A percentile compares a stretch with the other conserved stretches of the same genome.
These are phyloP conservation scores for Ranitomeya variabilis DNA, from an alignment of 2,113 vertebrate species.

Conservation along the genomic window DNA sequence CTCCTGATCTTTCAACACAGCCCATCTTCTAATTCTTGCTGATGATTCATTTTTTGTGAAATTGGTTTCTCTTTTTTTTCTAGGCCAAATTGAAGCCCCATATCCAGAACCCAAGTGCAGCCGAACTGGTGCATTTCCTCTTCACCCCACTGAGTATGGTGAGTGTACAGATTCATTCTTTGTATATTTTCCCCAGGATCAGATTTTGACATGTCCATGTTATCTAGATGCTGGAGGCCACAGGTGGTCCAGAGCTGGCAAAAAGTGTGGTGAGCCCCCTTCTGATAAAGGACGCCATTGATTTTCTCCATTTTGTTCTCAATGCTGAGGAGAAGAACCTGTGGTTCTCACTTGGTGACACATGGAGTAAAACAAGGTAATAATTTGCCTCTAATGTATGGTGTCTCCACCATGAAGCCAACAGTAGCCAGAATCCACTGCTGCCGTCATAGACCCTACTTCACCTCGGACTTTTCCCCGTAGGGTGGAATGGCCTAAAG, in stretches of 20 bases:
- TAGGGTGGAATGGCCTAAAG: conserved; percentile 93
- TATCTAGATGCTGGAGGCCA: conserved; percentile 87
- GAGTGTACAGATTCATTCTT: conserved; percentile 54
- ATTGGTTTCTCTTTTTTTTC: background rate
- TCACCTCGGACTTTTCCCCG: background rate
- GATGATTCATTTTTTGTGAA: no score
- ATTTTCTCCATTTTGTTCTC: conserved; percentile 82
- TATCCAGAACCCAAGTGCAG: conserved; percentile 93
- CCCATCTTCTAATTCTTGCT: no score
- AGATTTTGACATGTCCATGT: background rate
- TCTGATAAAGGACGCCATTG: conserved; percentile 83
- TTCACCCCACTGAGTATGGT: conserved; percentile 93
- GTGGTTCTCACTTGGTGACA: conserved; percentile 87
- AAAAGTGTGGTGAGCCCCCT: conserved; percentile 86
- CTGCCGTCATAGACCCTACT: no score
- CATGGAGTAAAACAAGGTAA: conserved; percentile 91
- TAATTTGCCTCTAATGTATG: background rate
- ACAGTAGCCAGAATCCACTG: background rate
- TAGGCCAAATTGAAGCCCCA: conserved; percentile 89
- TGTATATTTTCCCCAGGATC: no score
- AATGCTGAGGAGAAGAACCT: conserved; percentile 85
- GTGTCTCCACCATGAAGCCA: background rate
- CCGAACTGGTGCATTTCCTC: conserved; percentile 91
- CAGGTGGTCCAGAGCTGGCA: conserved; percentile 86
- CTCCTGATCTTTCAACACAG: no score